Percentiles rank a stretch among this genome's conserved stretches.
Conservation (phyloP, 2,888 invertebrate genomes). For the Melolontha melolontha region DNA sequence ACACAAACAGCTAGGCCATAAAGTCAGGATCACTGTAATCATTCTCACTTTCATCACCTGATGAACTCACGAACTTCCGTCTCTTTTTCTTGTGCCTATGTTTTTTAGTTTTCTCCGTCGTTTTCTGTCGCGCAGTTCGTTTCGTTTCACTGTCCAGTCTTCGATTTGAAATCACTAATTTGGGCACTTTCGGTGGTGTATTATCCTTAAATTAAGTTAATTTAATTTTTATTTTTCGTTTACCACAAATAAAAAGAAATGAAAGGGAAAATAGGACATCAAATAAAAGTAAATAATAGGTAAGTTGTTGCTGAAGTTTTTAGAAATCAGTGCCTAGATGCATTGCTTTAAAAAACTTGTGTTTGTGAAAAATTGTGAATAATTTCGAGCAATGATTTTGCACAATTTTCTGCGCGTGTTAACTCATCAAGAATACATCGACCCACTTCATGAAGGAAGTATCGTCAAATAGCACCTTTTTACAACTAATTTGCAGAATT, state of each 20-base stretch:
- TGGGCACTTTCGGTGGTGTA: conserved; percentile 66
- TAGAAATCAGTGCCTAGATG: too few species aligned
- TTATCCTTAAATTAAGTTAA: conserved; percentile 56
- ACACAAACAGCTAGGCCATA: conserved; percentile 60
- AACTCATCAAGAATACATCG: too few species aligned
- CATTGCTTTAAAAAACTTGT: too few species aligned
- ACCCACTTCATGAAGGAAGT: too few species aligned
- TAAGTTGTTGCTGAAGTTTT: too few species aligned
- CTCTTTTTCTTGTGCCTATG: conserved; percentile 69
- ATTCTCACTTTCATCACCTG: conserved; percentile 75
- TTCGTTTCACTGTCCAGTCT: conserved; percentile 63
- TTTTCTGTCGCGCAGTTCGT: conserved; percentile 61
- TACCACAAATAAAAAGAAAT: background rate
- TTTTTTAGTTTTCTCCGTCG: conserved; percentile 65
- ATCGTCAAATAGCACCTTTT: too few species aligned
- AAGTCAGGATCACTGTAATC: conserved; percentile 73
- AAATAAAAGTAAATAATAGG: too few species aligned
- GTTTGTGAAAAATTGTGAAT: too few species aligned
- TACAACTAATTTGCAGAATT: too few species aligned
- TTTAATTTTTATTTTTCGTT: background rate
- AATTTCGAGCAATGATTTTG: too few species aligned
- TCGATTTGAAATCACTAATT: conserved; percentile 67
- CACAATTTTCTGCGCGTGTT: too few species aligned
- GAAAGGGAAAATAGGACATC: too few species aligned
- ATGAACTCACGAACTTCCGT: conserved; percentile 68